phyloP scores from a whole-genome alignment of 2,888 invertebrate species.

The Acronicta aceris region DNA sequence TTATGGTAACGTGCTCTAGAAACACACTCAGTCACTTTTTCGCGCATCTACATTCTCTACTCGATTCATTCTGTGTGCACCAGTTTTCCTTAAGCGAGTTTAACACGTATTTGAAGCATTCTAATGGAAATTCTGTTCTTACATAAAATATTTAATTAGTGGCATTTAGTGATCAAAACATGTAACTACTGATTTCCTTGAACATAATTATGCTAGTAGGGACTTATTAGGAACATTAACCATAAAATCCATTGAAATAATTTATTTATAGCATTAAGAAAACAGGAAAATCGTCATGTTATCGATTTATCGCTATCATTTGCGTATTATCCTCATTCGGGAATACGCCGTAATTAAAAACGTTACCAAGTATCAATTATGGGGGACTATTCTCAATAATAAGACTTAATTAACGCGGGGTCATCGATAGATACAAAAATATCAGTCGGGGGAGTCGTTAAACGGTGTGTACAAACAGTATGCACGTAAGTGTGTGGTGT shows the following conservation, averaged over 20 bases:
- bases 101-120: slow-evolving; percentile 30
- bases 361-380: slow-evolving; percentile 32
- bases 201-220: neutral
- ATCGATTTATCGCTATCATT: slow-evolving; percentile 6
- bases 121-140: slow-evolving; percentile 22
- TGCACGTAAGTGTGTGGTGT: slow-evolving; percentile 57
- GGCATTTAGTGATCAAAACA: slow-evolving; percentile 6
- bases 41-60: slow-evolving; percentile 23
- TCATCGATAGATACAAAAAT: slow-evolving; percentile 44
- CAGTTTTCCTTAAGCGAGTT: slow-evolving; percentile 29
- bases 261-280: slow-evolving; percentile 9
- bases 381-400: slow-evolving; percentile 36
- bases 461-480: slow-evolving; percentile 41
- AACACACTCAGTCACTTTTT: slow-evolving; percentile 31
- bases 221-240: neutral
- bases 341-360: slow-evolving; percentile 18
- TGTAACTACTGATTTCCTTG: neutral
- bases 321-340: neutral
- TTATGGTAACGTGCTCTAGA: slow-evolving; percentile 47
- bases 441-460: slow-evolving; percentile 29
- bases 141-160: slow-evolving; percentile 14
- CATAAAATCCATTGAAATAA: neutral
- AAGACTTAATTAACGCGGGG: slow-evolving; percentile 35
- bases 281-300: slow-evolving; percentile 7
- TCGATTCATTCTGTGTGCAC: slow-evolving; percentile 7